Evolutionary conservation across 2,888 invertebrate species (phyloP), one percentile per base, ranked within the genome.

Genomic region (Drosophila atroscutellata): DNA sequence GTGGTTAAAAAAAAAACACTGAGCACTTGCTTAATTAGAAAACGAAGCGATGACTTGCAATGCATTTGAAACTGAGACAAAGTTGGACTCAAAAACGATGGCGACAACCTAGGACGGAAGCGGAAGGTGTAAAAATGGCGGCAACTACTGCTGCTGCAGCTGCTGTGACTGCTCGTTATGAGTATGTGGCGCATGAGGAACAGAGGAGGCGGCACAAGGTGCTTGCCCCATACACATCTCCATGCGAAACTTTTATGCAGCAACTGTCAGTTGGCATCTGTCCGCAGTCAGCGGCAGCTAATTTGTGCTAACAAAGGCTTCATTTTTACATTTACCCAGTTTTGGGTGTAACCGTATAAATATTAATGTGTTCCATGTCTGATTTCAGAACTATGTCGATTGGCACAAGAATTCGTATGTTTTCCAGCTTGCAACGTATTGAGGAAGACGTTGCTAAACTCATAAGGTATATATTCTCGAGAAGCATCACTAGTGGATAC

Each of bases 21-120:
- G 61, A 49, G 51, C 62, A 75, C 63, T 78, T 60, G 72, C 58
- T 62, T 79, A 85, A 85, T 81, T 81, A 75, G 68, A 82, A 75
- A 69, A 70, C 61, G 70, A 65, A 63, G 72, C 58, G 65, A 65
- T 61, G 63, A 60, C 63, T 75, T 64, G 63, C 65, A 64, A n/a
- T 52, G 26, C 65, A 60, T 24, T 61, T 52, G 52, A 45, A 51
- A 36, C 20, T 49, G 61, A 47, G 45, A 28, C 64, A 49, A 54
- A 61, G 60, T 54, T 39, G 50, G 36, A 80, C 49, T 71, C 54
- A 18, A 62, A 47, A 56, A 47, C 34, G 49, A 42, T 34, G 54
- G n/a, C 65, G 61, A n/a, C 50, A 39, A 37, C 20, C 42, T 50
- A 63, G 66, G 34, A 56, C 64, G 52, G 64, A 67, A 56, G 36